These are phyloP conservation scores for Rhagoletis pomonella DNA, from an alignment of 1,140 invertebrate genomes.

Conservation along the genomic window DNA sequence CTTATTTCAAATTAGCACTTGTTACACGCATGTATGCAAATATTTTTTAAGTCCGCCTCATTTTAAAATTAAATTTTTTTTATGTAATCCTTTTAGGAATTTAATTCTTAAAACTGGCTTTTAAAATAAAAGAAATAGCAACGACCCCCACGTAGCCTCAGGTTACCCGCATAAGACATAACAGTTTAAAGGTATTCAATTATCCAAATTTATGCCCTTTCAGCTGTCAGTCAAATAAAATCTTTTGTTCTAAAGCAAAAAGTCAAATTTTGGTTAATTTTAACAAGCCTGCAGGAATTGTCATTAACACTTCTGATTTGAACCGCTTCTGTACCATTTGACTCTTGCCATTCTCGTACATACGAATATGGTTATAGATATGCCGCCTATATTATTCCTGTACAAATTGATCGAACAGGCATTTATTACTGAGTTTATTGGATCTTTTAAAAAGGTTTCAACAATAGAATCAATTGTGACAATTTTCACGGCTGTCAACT, in stretches of 20 bases:
- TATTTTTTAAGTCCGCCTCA: background rate
- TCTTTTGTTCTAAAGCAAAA: background rate
- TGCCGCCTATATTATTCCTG: no score
- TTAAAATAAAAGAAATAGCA: background rate
- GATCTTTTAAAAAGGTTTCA: background rate
- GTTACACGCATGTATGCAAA: no score
- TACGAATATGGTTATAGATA: no score
- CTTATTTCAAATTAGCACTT: no score
- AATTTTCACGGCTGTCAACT: constrained; percentile 71
- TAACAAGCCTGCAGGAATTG: constrained; percentile 17
- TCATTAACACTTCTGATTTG: constrained; percentile 28
- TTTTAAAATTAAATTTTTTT: background rate
- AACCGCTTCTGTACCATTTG: background rate
- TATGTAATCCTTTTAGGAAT: background rate
- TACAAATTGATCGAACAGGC: no score
- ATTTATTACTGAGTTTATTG: background rate
- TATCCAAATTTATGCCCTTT: background rate
- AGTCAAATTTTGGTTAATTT: background rate
- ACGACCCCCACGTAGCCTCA: background rate
- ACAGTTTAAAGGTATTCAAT: background rate
- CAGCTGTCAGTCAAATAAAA: background rate
- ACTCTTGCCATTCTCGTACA: background rate
- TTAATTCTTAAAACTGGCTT: background rate
- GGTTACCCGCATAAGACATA: background rate
- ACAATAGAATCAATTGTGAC: background rate